These are phyloP conservation scores for Cirrhinus mrigala DNA, from an alignment of 2,797 vertebrate species.

Conservation along the genomic window DNA sequence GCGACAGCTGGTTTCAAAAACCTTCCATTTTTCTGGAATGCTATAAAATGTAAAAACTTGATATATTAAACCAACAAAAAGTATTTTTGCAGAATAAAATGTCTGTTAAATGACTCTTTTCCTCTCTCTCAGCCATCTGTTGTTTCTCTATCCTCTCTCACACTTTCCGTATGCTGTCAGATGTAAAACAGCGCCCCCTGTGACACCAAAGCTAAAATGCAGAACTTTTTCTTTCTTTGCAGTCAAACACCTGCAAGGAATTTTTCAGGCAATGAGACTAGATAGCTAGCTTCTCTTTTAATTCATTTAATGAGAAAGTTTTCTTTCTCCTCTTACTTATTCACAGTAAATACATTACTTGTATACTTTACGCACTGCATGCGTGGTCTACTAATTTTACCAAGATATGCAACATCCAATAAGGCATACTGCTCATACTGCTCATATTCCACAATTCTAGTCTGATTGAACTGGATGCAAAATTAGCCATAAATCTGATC, in stretches of 20 bases:
- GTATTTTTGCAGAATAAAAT: constrained; percentile 28
- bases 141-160: constrained; percentile 67
- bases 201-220: constrained; percentile 55
- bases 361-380: background rate
- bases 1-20: constrained; percentile 14
- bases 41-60: constrained; percentile 41
- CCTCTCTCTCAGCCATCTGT: constrained; percentile 1
- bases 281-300: background rate
- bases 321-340: background rate
- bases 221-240: background rate
- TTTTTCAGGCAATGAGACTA: background rate
- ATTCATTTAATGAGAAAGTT: background rate
- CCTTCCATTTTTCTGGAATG: constrained; percentile 55
- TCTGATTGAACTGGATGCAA: background rate
- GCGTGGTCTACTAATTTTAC: background rate
- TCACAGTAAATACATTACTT: background rate
- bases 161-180: constrained; percentile 47
- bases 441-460: background rate
- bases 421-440: background rate
- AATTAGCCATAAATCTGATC: background rate
- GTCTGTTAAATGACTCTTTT: constrained; percentile 26
- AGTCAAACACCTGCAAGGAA: background rate
- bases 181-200: constrained; percentile 75
- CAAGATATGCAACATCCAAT: background rate
- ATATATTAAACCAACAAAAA: constrained; percentile 15